A percentile compares a stretch with the other conserved stretches of the same genome.
These are phyloP conservation scores for Malurus leucopterus DNA, from an alignment of 2,797 vertebrate genomes.

Conservation along the genomic window DNA sequence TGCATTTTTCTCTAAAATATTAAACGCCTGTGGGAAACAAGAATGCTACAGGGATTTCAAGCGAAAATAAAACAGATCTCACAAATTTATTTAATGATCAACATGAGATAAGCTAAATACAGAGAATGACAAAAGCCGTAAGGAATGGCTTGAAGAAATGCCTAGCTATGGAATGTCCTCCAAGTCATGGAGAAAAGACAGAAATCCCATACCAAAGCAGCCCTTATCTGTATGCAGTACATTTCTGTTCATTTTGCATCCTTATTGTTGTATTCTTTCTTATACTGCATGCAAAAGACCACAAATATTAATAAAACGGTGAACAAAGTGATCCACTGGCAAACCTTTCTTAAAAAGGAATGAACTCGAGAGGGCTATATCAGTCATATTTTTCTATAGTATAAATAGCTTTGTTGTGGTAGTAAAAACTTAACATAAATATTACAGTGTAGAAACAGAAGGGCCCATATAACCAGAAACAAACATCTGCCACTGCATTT, in stretches of 20 bases:
- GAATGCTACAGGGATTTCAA: not conserved
- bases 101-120: not conserved
- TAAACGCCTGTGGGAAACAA: not conserved
- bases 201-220: not conserved
- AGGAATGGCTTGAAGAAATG: not conserved
- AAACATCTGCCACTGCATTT: slow-evolving; percentile 28
- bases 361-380: not conserved
- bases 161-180: not conserved
- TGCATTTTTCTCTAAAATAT: not conserved
- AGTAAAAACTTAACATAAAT: not conserved
- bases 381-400: not conserved
- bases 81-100: not conserved
- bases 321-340: not conserved
- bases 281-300: not conserved
- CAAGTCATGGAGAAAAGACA: not conserved
- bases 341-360: not conserved
- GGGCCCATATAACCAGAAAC: not conserved
- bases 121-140: not conserved
- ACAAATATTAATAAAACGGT: not conserved
- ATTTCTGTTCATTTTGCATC: not conserved
- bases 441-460: slow-evolving; percentile 15
- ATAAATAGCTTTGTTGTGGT: not conserved
- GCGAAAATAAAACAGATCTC: not conserved
- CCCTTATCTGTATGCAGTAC: not conserved
- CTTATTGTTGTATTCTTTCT: not conserved